Base-by-base conservation (phyloP, 1,140 invertebrate genomes). In the Eciton burchellii region DNA sequence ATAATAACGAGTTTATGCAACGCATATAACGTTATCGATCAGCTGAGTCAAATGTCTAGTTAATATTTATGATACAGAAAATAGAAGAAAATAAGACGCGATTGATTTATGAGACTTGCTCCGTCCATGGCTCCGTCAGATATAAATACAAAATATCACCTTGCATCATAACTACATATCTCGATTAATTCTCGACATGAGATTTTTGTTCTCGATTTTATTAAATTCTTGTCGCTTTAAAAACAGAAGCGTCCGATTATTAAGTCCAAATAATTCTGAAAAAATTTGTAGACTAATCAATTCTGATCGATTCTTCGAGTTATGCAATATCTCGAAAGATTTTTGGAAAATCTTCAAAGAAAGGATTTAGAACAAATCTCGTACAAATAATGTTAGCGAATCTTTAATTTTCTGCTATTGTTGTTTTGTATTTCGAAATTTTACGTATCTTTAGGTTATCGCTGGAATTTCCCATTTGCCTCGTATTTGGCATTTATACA, bases 401-500 rank as follows among this genome's bases (percentile, higher is more conserved):
- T 57, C n/a, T 11, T 60, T 9, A 60, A 60, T 73, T 45, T 57
- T 43, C 5, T 43, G 11, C 5, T 59, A 24, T 24, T 24, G 0
- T 5, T 72, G 0, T 5, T 72, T 72, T 41, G 4, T 60, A 73
- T 2, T 1, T 29, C 21, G 5, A 73, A 60, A 73, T 59, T 47
- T 59, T 45, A 43, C 21, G 59, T 11, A 35, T 35, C 35, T 35
- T 6, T 35, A 35, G 2, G 35, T 6, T 35, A 6, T 35, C 6
- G n/a, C n/a, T n/a, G n/a, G 35, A 35, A 35, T 2, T 35, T 35
- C 35, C 2, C 35, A 35, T 57, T 24, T 59, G 16, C 5, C 16
- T 73, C 5, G 8, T 24, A 11, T 11, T 4, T 35, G 35, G 35
- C 43, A n/a, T 26, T 59, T 24, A 24, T 41, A 72, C 1, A 26